Base-by-base conservation (phyloP, 2,113 vertebrate species). In the Athene noctua region DNA sequence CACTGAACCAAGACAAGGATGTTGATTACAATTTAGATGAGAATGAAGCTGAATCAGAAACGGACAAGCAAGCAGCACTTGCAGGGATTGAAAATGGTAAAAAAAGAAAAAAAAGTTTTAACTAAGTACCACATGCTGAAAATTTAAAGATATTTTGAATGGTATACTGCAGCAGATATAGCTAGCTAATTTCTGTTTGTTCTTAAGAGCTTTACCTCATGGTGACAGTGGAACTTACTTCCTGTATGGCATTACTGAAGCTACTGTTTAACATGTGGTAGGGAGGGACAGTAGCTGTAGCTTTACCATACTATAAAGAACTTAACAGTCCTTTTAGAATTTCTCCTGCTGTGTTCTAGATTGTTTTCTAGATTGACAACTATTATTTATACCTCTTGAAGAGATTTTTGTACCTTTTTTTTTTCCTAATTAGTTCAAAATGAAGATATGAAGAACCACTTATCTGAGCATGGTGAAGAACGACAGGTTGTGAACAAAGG, bases 31-130 rank as follows among this genome's bases (percentile, higher is more conserved):
- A 98, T 42, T 97, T 98, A 40, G 98, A 99, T 52, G 98, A 98
- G 42, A 99, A 99, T 26, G 99, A 99, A 93, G 99, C 98, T 4
- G 99, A 99, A 89, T 98, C 98, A 65, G 99, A 99, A 97, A 98
- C 97, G 3, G 99, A 99, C 92, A 99, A 99, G 97, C 98, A 99
- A 97, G 98, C 98, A 19, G 98, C 97, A 42, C 99, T 99, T 15
- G 97, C 97, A 40, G 98, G 96, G 49, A 95, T 83, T 66, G 98
- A 97, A 93, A 93, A 78, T 51, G 98, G 98, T 98, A 97, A 97
- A 75, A 47, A 72, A 32, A 77, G 5, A 30, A 30, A 66, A 38
- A 32, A 9, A 16, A 36, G 6, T 67, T 67, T 59, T 38, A 59
- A n/a, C 5, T 3, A 51, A 78, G 4, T 83, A 59, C 8, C 6